These are phyloP conservation scores for Aleiodes leptofemur DNA, from an alignment of 2,888 invertebrate genomes.

Conservation along the genomic window DNA sequence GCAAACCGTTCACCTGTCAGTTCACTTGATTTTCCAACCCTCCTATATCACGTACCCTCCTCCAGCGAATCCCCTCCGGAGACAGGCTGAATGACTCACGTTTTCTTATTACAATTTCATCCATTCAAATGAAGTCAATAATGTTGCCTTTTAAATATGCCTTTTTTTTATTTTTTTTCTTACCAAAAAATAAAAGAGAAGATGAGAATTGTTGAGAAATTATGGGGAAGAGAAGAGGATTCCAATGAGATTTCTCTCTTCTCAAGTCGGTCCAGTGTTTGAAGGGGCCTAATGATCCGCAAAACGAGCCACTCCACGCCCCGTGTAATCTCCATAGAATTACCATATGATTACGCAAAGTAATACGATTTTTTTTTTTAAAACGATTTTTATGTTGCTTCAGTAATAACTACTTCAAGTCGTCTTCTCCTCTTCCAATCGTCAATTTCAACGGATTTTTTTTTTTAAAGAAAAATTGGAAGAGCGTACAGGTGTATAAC, in stretches of 20 bases:
- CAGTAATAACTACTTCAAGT: neutral
- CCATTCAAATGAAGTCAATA: conserved; percentile 15
- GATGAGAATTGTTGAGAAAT: neutral
- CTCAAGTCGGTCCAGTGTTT: conserved; percentile 19
- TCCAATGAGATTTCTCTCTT: conserved; percentile 14
- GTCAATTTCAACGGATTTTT: neutral
- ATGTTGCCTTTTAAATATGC: neutral
- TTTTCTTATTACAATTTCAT: conserved; percentile 18
- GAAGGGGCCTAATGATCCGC: conserved; percentile 68
- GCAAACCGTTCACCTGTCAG: conserved; percentile 63
- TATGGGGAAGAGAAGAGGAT: neutral
- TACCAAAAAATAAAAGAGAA: neutral
- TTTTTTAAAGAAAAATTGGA: neutral
- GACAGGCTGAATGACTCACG: conserved; percentile 20
- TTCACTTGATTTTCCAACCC: conserved; percentile 49
- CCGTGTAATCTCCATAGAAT: conserved; percentile 74
- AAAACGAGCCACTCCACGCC: conserved; percentile 69
- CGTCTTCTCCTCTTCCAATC: neutral
- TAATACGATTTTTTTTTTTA: conserved; percentile 15
- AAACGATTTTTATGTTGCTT: conserved; percentile 55
- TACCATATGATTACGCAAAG: conserved; percentile 72
- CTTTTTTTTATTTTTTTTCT: too few species aligned
- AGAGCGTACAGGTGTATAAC: too few species aligned
- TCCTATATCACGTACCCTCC: conserved; percentile 26
- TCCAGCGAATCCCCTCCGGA: conserved; percentile 1